Conservation (phyloP, 2,888 invertebrate species). For the Drosophila flavopinicola region DNA sequence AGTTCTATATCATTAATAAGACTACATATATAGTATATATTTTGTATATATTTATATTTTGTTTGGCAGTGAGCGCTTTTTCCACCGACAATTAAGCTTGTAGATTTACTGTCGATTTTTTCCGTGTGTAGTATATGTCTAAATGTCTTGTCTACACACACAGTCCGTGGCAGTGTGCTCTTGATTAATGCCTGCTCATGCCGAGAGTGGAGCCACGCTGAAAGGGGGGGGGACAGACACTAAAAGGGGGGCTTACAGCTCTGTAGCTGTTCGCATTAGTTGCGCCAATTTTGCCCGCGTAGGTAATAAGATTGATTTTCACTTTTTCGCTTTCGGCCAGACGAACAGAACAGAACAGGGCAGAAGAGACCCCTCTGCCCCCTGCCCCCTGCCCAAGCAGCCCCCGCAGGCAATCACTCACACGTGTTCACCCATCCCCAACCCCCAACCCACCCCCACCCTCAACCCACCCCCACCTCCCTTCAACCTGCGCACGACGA, state of each 20-base stretch:
- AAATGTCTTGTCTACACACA: conserved; percentile 17
- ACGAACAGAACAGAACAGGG: background rate
- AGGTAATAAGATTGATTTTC: conserved; percentile 80
- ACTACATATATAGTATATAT: too few species aligned
- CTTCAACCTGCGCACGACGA: too few species aligned
- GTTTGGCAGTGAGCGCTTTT: too few species aligned
- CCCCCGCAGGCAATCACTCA: conserved; percentile 65
- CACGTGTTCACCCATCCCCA: too few species aligned
- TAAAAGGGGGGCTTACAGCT: background rate
- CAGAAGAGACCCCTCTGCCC: background rate
- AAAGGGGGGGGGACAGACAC: background rate
- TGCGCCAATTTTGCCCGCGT: conserved; percentile 61
- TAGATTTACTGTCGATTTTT: too few species aligned
- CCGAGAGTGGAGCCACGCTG: background rate
- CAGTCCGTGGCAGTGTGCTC: conserved; percentile 15
- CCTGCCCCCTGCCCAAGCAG: background rate
- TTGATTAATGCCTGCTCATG: conserved; percentile 66
- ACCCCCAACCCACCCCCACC: too few species aligned
- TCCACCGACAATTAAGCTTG: too few species aligned
- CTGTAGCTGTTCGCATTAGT: conserved; percentile 24
- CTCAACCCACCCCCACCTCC: too few species aligned
- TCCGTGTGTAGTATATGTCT: conserved; percentile 21
- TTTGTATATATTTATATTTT: too few species aligned
- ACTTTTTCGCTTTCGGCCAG: conserved; percentile 64
- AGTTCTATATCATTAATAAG: too few species aligned